Conservation (phyloP, 2,113 vertebrate genomes). For the Vulpes ferrilata region DNA sequence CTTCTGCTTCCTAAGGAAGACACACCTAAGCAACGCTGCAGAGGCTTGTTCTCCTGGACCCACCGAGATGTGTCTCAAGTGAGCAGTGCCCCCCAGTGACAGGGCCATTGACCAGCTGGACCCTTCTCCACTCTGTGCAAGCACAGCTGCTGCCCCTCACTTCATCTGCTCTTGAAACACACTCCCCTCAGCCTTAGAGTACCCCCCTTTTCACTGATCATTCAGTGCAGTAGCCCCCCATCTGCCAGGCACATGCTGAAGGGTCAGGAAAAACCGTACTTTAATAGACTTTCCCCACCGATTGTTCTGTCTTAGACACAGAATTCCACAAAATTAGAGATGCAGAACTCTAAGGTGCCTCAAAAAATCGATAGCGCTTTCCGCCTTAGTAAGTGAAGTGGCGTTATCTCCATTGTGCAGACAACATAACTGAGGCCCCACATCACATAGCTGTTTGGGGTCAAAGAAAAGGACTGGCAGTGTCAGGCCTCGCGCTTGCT, state of each 20-base stretch:
- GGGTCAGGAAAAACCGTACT: background rate
- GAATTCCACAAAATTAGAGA: background rate
- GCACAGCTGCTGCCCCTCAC: background rate
- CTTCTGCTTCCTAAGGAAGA: slow-evolving; percentile 47
- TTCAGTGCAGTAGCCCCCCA: background rate
- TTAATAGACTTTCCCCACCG: background rate
- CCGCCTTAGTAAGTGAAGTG: background rate
- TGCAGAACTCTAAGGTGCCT: background rate
- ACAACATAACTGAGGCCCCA: background rate
- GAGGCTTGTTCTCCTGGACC: background rate
- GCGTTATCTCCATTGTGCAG: background rate
- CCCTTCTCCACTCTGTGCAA: background rate
- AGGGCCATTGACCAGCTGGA: background rate
- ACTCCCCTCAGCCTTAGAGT: background rate
- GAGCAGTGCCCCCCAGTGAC: background rate
- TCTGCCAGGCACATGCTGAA: background rate
- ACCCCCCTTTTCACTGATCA: background rate
- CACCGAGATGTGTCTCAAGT: background rate
- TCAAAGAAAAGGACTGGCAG: background rate
- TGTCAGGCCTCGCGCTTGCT: background rate
- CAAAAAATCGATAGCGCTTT: background rate
- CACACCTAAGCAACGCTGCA: background rate
- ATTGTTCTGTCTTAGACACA: background rate
- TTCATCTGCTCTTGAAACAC: background rate
- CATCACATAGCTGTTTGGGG: background rate